Base-by-base conservation (phyloP, 2,113 vertebrate species). In the Grammomys surdaster region DNA sequence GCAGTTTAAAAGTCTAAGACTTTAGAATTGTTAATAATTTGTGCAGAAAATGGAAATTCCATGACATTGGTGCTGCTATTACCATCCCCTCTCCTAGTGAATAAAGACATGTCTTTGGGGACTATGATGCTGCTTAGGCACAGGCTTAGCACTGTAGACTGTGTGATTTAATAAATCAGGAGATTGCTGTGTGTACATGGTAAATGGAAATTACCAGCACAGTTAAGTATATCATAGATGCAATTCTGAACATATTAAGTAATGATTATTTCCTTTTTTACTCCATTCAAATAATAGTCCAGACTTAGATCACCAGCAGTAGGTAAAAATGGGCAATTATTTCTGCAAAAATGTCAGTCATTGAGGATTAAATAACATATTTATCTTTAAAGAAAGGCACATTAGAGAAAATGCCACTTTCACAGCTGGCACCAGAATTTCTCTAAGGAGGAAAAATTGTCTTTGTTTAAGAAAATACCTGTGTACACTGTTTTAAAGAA, bases 381-480 rank as follows among this genome's bases (percentile, higher is more conserved):
- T 92, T 93, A 92, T 77, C 87, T 94, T 95, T 92, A 5, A 48
- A 86, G 93, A 92, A 93, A 87, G 75, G 88, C 40, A 80, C 28
- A 43, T 73, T 94, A 56, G 51, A 13, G 31, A 63, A 76, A 73
- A 82, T 56, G 46, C 36, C 72, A 95, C 85, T 94, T 91, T 91
- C 96, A 77, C 90, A 96, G 88, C 80, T 93, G 36, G 88, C 60
- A 90, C 9, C 51, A 80, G 84, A 85, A 56, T 65, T 96, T 56
- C 48, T 69, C 56, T 84, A 1, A 80, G 65, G 24, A 54, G 81
- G 20, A 20, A 48, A 89, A 24, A 87, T 8, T 36, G 48, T 73
- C 58, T 97, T 91, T 89, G 77, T 89, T 95, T 84, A 80, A 92
- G 40, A 93, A 96, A 95, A 94, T 60, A 95, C 92, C 73, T 84